phyloP scores from a whole-genome alignment of 2,888 invertebrate genomes.

The Neelides folsomi region DNA sequence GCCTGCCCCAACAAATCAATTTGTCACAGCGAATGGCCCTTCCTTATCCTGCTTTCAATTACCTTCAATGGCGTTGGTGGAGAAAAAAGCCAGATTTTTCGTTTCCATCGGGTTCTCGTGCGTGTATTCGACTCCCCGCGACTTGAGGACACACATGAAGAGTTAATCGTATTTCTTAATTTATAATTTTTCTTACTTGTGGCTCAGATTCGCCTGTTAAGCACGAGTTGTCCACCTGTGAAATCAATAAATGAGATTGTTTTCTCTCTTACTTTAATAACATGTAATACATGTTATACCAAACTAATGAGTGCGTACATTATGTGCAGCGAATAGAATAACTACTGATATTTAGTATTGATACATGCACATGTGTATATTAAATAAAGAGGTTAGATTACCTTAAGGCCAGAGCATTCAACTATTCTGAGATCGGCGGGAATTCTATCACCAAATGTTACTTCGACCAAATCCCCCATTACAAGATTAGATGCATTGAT shows the following conservation, averaged over 20 bases:
- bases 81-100: slow-evolving; percentile 46
- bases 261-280: too few relatives aligned
- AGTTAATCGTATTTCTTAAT: too few relatives aligned
- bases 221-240: slow-evolving; percentile 49
- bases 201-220: slow-evolving; percentile 58
- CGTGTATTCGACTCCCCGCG: slow-evolving; percentile 39
- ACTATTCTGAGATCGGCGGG: slow-evolving; percentile 48
- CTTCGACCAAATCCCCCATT: slow-evolving; percentile 46
- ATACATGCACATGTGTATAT: too few relatives aligned
- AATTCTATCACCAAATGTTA: slow-evolving; percentile 44
- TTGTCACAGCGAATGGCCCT: too few relatives aligned
- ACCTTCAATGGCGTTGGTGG: slow-evolving; percentile 49
- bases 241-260: too few relatives aligned
- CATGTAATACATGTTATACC: too few relatives aligned
- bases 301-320: too few relatives aligned
- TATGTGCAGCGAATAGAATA: too few relatives aligned
- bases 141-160: slow-evolving; percentile 14
- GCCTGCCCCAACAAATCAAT: too few relatives aligned
- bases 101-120: slow-evolving; percentile 45
- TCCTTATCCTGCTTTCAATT: slow-evolving; percentile 36
- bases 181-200: slow-evolving; percentile 34
- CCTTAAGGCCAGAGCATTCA: slow-evolving; percentile 44
- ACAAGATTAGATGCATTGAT: slow-evolving; percentile 40
- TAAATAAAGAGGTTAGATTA: too few relatives aligned
- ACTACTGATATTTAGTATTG: too few relatives aligned